A percentile compares a stretch with the other conserved stretches of the same genome.
Conservation (phyloP, 2,888 invertebrate species). For the Caenorhabditis panamensis region DNA sequence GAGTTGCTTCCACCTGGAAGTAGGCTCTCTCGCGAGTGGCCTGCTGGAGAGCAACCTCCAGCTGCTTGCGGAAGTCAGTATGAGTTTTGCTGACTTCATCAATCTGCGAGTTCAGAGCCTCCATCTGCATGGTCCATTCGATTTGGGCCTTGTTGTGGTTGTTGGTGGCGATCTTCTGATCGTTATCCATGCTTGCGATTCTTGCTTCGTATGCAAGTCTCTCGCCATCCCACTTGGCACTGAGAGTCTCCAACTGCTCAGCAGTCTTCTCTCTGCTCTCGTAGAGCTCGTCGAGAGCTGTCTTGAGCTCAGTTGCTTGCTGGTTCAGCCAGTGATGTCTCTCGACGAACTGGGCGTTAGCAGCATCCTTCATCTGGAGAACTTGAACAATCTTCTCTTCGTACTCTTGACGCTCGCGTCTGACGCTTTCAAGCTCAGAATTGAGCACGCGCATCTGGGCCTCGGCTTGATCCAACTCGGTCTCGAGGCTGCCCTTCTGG, state of each 20-base stretch:
- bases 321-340: constrained; percentile 1
- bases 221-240: neutral
- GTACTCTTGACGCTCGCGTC: neutral
- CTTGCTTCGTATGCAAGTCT: neutral
- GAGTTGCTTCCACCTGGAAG: neutral
- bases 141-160: neutral
- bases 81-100: neutral
- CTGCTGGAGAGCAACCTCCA: neutral
- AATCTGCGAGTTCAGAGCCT: neutral
- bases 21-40: neutral
- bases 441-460: too few species aligned
- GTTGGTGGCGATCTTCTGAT: neutral
- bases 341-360: neutral
- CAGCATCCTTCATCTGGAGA: neutral
- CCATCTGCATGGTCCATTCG: neutral
- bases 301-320: neutral
- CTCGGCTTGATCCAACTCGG: neutral
- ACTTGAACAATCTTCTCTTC: neutral
- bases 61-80: neutral
- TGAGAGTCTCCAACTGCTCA: neutral
- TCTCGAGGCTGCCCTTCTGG: neutral
- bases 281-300: constrained; percentile 9
- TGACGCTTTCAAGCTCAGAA: neutral
- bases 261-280: constrained; percentile 17
- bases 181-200: neutral